Base-by-base conservation (phyloP, 2,888 invertebrate genomes). In the Ditula angustiorana region DNA sequence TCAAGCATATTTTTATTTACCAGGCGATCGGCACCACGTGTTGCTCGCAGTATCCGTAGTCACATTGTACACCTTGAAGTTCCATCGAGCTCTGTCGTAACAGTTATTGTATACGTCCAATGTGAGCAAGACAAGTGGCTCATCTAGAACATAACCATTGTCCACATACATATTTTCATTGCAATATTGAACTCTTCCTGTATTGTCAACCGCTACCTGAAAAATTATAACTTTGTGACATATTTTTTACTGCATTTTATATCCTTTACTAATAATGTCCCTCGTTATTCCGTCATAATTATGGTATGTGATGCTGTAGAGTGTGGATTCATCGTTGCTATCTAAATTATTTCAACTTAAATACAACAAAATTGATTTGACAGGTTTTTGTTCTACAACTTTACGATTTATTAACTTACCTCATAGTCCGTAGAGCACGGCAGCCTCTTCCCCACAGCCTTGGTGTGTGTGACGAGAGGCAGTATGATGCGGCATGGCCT, bases 391-490 rank as follows among this genome's bases (percentile, higher is more conserved):
- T 33, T 7, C 2, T 11, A n/a, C n/a, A n/a, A 1, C 7, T 13
- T 11, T 7, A 2, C 13, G 11, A 2, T n/a, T 0, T 33, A n/a
- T n/a, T n/a, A 7, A 44, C 19, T 67, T 52, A 75, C 82, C 71
- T 93, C 90, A 74, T 91, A 94, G 46, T 87, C 84, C 21, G 83
- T 77, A 5, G 77, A 78, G 28, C 81, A 80, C 0, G 89, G 78
- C 28, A 77, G 67, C 61, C 94, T 76, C 69, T 93, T 93, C 1
- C 94, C 94, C 2, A 87, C 69, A 60, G 87, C 79, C 53, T 83
- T 83, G 94, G 94, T 94, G 71, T 93, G 94, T 49, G 93, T 89
- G 70, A 94, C 92, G 63, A 96, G 84, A 16, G 94, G 87, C 83
- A 95, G 74, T 28, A 92, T 86, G 52, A 96, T 82, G 57, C 94